phyloP scores from a whole-genome alignment of 2,797 vertebrate species.

The Acrossocheilus fasciatus region DNA sequence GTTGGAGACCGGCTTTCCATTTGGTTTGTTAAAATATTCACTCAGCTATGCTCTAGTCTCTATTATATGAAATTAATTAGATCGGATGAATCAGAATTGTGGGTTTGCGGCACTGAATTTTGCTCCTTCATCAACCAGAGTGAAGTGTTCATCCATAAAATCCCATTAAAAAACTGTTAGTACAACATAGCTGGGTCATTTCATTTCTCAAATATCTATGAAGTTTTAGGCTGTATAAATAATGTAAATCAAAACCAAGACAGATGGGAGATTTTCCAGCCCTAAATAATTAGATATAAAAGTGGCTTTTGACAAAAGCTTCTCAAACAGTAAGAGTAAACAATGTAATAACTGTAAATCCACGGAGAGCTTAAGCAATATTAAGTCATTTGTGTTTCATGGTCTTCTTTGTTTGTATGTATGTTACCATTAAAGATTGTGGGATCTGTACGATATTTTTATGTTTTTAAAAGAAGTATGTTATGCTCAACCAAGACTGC shows the following conservation, averaged over 20 bases:
- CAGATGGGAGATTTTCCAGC: not conserved
- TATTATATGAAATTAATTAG: constrained; percentile 61
- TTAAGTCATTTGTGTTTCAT: not conserved
- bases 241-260: constrained; percentile 3
- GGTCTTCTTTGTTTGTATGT: not conserved
- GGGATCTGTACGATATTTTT: not conserved
- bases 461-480: too few species aligned
- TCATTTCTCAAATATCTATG: constrained; percentile 48
- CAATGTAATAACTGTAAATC: not conserved
- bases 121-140: constrained; percentile 39
- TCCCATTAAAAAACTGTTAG: constrained; percentile 59
- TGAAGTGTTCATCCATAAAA: constrained; percentile 47
- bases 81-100: constrained; percentile 55
- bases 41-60: constrained; percentile 45
- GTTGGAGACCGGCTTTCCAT: not conserved
- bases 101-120: constrained; percentile 47
- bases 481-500: not conserved
- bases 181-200: constrained; percentile 48
- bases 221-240: constrained; percentile 37
- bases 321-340: not conserved
- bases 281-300: not conserved
- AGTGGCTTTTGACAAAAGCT: constrained; percentile 18
- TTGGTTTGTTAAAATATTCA: constrained; percentile 43
- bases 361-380: not conserved
- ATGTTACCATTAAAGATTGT: not conserved